Conservation (phyloP, 2,888 invertebrate genomes). For the Drosophila subquinaria region DNA sequence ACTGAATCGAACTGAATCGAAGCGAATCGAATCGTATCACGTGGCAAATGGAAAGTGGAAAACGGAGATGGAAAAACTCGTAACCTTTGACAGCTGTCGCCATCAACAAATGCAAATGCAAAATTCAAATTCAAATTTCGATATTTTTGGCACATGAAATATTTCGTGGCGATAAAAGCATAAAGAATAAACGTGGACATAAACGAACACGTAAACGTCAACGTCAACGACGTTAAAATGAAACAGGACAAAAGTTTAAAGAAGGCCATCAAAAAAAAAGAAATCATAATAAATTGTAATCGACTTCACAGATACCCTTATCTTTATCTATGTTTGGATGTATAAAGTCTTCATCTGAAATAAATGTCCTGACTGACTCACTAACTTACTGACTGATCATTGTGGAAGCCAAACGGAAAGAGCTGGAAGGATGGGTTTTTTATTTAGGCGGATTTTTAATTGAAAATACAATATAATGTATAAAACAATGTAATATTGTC, state of each 20-base stretch:
- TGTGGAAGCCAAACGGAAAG: too few relatives aligned
- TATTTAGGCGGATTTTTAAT: too few relatives aligned
- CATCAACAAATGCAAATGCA: slow-evolving; percentile 30
- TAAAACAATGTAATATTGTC: too few relatives aligned
- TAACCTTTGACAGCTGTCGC: slow-evolving; percentile 38
- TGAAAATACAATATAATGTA: too few relatives aligned
- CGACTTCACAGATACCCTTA: too few relatives aligned
- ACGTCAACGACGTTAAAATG: slow-evolving; percentile 23
- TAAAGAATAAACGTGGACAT: slow-evolving; percentile 20
- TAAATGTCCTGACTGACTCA: too few relatives aligned
- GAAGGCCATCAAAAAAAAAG: slow-evolving; percentile 18
- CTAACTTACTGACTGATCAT: too few relatives aligned
- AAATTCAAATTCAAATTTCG: slow-evolving; percentile 1
- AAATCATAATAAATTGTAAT: not conserved
- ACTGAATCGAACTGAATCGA: slow-evolving; percentile 26
- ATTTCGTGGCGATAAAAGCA: slow-evolving; percentile 25
- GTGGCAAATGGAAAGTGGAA: not conserved
- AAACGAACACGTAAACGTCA: slow-evolving; percentile 23
- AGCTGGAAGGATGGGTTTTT: too few relatives aligned
- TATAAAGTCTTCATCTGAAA: too few relatives aligned
- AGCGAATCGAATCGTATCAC: slow-evolving; percentile 22
- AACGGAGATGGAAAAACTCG: slow-evolving; percentile 12
- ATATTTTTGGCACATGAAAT: slow-evolving; percentile 19
- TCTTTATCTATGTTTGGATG: too few relatives aligned
- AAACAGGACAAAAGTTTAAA: slow-evolving; percentile 37